Evolutionary conservation across 2,113 vertebrate genomes (phyloP).

Genomic region (Corapipo altera): DNA sequence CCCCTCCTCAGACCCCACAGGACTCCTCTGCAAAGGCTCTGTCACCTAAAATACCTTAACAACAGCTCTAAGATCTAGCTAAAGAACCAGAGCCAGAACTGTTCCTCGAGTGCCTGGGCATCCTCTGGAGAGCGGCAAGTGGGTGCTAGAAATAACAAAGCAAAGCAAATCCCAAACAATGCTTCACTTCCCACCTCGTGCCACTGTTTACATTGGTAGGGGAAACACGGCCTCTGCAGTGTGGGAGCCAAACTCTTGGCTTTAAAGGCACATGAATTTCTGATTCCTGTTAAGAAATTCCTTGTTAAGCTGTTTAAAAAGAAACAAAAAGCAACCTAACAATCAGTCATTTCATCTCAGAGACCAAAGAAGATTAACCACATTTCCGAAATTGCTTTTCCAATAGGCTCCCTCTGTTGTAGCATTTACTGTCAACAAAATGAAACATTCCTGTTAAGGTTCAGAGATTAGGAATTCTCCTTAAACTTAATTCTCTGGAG

Average conservation of each 20-base stretch:
- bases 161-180: slow-evolving; percentile 20
- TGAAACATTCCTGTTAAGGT: background rate
- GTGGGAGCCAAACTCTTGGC: slow-evolving; percentile 4
- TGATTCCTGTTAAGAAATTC: slow-evolving; percentile 15
- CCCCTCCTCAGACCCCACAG: background rate
- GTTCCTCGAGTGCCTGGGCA: background rate
- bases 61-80: background rate
- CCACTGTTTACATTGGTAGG: background rate
- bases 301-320: slow-evolving; percentile 17
- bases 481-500: background rate
- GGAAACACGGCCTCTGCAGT: background rate
- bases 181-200: slow-evolving; percentile 21
- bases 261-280: slow-evolving; percentile 30
- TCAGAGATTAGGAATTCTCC: background rate
- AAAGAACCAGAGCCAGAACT: background rate
- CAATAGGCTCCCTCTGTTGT: background rate
- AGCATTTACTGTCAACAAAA: slow-evolving; percentile 2
- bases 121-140: background rate
- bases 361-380: slow-evolving; percentile 30
- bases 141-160: slow-evolving; percentile 40
- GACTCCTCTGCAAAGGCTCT: background rate
- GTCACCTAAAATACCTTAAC: background rate
- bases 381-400: background rate
- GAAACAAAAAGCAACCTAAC: slow-evolving; percentile 21
- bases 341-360: slow-evolving; percentile 14